Base-by-base conservation (phyloP, 2,888 invertebrate species). In the Molanna angustata region DNA sequence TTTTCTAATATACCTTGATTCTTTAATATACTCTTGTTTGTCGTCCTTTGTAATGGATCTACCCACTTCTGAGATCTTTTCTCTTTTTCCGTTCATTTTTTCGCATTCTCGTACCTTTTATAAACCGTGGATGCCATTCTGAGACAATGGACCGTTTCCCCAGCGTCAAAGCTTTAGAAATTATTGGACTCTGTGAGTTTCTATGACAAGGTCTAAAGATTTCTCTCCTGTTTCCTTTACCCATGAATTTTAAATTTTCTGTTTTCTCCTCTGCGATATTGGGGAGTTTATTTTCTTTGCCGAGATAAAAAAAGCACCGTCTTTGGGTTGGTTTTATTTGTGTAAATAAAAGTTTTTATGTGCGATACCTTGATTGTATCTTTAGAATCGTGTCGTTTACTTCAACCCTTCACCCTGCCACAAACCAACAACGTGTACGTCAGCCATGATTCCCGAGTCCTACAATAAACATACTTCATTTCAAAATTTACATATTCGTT, bases 191-290 rank as follows among this genome's bases (percentile, higher is more conserved):
- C 27, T 11, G 4, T 11, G 11, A 27, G 27, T 27, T 27, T 4
- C 27, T 27, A 7, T 27, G 27, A 27, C 4, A 11, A 27, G 4
- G 27, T 27, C 27, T 27, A 27, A 27, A 11, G 27, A 27, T 11
- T 11, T 27, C 27, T 11, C n/a, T n/a, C n/a, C n/a, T n/a, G n/a
- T n/a, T n/a, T 33, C 32, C 33, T 16, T 47, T 48, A 18, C 27
- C 39, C 48, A 54, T 57, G 54, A 57, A 57, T 57, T 57, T 57
- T 54, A 57, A 52, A 57, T 54, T 56, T 47, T 19, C 35, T 51
- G 57, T 54, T 57, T 57, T 31, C 51, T 42, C 22, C n/a, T n/a
- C n/a, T n/a, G n/a, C n/a, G n/a, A n/a, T n/a, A n/a, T n/a, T n/a
- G n/a, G n/a, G n/a, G n/a, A n/a, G n/a, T n/a, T n/a, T n/a, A n/a